Evolutionary conservation across 2,113 vertebrate species (phyloP), one percentile per base, ranked within the genome.

Genomic region (Taurulus bubalis): DNA sequence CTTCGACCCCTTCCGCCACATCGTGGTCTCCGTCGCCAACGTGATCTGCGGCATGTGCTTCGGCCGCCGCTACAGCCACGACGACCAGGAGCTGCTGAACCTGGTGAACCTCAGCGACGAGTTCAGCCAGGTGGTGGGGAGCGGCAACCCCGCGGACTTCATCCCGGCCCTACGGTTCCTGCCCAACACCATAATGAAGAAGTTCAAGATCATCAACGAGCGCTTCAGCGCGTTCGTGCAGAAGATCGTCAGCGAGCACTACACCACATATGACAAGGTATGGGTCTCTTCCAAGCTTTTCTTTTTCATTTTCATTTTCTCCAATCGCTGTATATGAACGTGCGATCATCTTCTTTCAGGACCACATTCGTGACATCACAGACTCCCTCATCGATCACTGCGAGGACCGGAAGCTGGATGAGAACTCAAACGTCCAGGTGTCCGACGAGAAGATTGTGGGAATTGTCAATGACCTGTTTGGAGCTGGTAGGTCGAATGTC

Each of bases 341-440:
- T 47, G 10, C 38, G 0, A 28, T 68, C 2, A 18, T 81, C 20
- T 82, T 32, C 34, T 80, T 92, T 30, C 88, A 99, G 98, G 91
- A 94, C 40, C 92, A 96, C 63, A 96, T 99, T 55, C 94, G 96
- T 34, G 98, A 99, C 75, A 96, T 99, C 93, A 98, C 97, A 0
- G 98, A 99, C 82, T 97, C 96, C 0, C 95, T 99, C 62, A 99
- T 99, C 0, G 87, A 95, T 42, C 96, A 97, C 85, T 98, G 96
- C 63, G 96, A 97, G 86, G 96, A 97, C 70, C 95, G 95, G 32
- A 96, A 86, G 1, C 9, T 87, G 40, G 95, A 96, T 0, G 95
- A 97, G 75, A 96, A 96, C 3, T 89, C 91, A 26, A 95, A 90
- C 0, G 0, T 95, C 15, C 92, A 95, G 1, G 30, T 97, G 26